phyloP scores from a whole-genome alignment of 2,113 vertebrate species.

The Rhynchopsitta pachyrhyncha region DNA sequence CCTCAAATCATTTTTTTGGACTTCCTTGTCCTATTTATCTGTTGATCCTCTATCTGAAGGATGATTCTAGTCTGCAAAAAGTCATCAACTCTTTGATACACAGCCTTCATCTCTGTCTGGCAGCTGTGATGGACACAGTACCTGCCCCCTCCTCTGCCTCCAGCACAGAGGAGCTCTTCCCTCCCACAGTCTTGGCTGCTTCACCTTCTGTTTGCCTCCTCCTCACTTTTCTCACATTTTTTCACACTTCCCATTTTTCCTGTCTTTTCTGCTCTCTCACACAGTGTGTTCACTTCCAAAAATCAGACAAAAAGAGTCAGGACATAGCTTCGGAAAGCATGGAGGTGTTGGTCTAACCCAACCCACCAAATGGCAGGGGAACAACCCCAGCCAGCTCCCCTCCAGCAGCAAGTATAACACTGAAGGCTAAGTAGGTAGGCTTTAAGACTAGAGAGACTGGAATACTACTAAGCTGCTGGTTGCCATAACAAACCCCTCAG shows the following conservation, averaged over 20 bases:
- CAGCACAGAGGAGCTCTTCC: not conserved
- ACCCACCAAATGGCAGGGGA: fast-evolving
- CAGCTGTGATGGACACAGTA: not conserved
- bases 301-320: not conserved
- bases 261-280: not conserved
- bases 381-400: not conserved
- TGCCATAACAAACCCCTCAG: not conserved
- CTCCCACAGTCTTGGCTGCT: not conserved
- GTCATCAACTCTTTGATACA: not conserved
- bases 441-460: not conserved
- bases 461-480: not conserved
- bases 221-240: not conserved
- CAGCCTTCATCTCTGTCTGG: not conserved
- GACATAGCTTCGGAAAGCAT: not conserved
- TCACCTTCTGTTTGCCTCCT: not conserved
- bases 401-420: not conserved
- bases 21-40: not conserved
- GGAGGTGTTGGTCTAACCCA: not conserved
- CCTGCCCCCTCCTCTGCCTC: not conserved
- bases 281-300: not conserved
- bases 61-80: not conserved
- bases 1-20: not conserved
- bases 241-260: not conserved
- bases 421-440: not conserved
- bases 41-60: not conserved